Percentiles rank a stretch among this genome's conserved stretches.
These are phyloP conservation scores for Onychostruthus taczanowskii DNA, from an alignment of 2,113 vertebrate species.

Conservation along the genomic window DNA sequence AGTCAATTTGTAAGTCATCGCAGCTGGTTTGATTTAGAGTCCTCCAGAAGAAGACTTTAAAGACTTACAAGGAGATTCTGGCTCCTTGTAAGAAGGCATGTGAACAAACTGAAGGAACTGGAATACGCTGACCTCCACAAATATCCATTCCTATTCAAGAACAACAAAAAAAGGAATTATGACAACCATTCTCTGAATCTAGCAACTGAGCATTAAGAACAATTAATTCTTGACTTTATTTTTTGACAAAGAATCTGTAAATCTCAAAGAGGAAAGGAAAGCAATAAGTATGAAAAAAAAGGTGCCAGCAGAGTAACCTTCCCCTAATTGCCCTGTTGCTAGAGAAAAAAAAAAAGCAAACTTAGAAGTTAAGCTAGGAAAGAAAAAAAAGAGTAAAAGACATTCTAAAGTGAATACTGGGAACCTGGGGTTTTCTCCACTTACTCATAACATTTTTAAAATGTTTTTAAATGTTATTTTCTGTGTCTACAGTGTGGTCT, in stretches of 20 bases:
- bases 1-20: not conserved
- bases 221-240: not conserved
- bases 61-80: not conserved
- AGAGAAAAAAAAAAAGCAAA: not conserved
- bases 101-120: not conserved
- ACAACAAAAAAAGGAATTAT: not conserved
- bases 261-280: not conserved
- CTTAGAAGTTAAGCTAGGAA: not conserved
- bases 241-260: not conserved
- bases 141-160: not conserved
- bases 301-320: not conserved
- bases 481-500: not conserved
- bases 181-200: not conserved
- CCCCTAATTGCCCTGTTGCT: not conserved
- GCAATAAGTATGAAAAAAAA: not conserved
- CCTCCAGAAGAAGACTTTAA: not conserved
- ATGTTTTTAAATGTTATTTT: not conserved
- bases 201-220: not conserved
- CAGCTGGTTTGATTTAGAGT: not conserved
- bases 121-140: not conserved
- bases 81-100: not conserved
- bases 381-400: not conserved
- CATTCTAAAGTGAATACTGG: not conserved
- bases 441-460: not conserved
- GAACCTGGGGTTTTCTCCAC: not conserved